These are phyloP conservation scores for Aurelia coerulea DNA, from an alignment of 30 jellyfish, hydroid and myxozoan species.

Conservation along the genomic window DNA sequence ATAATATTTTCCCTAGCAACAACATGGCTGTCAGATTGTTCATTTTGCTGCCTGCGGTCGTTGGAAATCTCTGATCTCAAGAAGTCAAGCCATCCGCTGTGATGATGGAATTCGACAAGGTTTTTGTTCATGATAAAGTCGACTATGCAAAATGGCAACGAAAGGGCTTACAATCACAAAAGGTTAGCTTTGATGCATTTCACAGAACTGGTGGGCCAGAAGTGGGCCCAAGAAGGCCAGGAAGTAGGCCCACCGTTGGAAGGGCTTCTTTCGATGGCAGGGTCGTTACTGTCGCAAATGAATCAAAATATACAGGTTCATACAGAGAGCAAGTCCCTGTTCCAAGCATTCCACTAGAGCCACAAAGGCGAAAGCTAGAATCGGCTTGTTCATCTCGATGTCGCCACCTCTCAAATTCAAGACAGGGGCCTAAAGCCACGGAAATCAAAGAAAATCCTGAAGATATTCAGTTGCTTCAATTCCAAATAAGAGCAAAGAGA, in stretches of 20 bases:
- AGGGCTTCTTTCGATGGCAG: no score
- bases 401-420: slow-evolving; percentile 40
- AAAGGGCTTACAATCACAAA: slow-evolving; percentile 4
- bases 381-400: slow-evolving; percentile 65
- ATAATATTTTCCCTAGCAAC: slow-evolving; percentile 47
- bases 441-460: slow-evolving; percentile 14
- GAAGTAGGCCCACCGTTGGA: no score
- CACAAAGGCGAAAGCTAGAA: neutral
- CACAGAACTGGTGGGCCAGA: no score
- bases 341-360: no score
- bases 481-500: slow-evolving; percentile 53
- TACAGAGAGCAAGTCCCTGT: no score
- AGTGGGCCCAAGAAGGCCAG: no score
- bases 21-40: slow-evolving; percentile 63
- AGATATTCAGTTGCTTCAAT: slow-evolving; percentile 6
- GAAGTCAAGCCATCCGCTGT: no score
- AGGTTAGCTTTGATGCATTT: neutral
- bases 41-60: slow-evolving; percentile 8
- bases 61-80: no score
- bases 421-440: neutral
- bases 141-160: slow-evolving; percentile 69
- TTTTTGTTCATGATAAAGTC: neutral
- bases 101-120: neutral
- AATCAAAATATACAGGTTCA: no score
- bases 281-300: no score